Base-by-base conservation (phyloP, 2,888 invertebrate genomes). In the Chalcosyrphus nemorum region DNA sequence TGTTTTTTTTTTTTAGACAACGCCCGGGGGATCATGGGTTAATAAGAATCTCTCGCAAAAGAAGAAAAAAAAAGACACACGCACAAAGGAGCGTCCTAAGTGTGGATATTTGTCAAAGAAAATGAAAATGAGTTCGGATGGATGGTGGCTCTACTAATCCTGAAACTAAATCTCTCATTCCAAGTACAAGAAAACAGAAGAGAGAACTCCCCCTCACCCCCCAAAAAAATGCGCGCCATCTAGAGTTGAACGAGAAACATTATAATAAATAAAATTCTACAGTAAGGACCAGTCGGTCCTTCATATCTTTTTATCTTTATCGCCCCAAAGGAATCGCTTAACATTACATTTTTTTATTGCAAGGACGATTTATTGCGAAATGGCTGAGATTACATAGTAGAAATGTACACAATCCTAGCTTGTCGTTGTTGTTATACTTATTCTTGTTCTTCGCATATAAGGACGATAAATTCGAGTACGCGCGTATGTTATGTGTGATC, bases 281-380 rank as follows among this genome's bases (percentile, higher is more conserved):
- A 65, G 57, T 57, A 65, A 59, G 71, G 71, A n/a, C n/a, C n/a
- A n/a, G n/a, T 70, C 41, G 50, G 82, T 78, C 78, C 61, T 68
- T 78, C 82, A 74, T 78, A 82, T 77, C 82, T 77, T 74, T 82
- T 66, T 78, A 82, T 82, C 77, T 77, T 66, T 82, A 82, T 82
- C 77, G 71, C 68, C 72, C 68, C 71, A 66, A 56, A 82, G 41
- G 68, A 82, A 82, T 82, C 77, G 82, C 82, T 78, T 78, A 72
- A 74, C 72, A 78, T 82, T 78, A 68, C 56, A 72, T 52, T 74
- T 82, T 70, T 72, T 77, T 82, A 82, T 82, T 82, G 72, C 72
- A 72, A 72, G 71, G 72, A 82, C 78, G 82, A 82, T 82, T 82
- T 82, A 82, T 82, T 82, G 47, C 63, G 29, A 68, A 72, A 82